phyloP scores from a whole-genome alignment of 1,140 invertebrate species.

The Macrostomum lignano region DNA sequence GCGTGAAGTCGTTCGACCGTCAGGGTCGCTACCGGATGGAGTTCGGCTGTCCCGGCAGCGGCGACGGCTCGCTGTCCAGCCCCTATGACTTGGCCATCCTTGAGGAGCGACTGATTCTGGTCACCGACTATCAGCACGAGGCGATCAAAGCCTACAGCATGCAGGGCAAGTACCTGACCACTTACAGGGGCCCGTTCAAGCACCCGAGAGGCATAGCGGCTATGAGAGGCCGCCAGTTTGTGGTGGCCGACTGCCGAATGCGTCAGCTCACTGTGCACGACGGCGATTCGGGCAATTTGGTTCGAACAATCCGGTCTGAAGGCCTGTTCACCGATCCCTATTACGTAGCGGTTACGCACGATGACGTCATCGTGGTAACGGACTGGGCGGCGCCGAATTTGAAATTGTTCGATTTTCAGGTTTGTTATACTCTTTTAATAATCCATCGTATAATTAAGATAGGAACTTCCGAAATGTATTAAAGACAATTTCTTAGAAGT shows the following conservation, averaged over 20 bases:
- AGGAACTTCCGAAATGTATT: no score
- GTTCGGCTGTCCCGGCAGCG: constrained; percentile 8
- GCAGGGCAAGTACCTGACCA: constrained; percentile 10
- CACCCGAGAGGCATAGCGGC: constrained; percentile 17
- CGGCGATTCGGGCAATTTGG: constrained; percentile 10
- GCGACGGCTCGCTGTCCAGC: constrained; percentile 1
- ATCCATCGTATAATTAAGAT: no score
- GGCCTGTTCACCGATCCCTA: constrained; percentile 15
- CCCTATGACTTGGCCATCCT: constrained; percentile 17
- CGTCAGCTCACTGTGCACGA: constrained; percentile 13
- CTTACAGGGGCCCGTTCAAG: constrained; percentile 13
- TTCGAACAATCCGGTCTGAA: constrained; percentile 11
- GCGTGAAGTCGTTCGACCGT: constrained; percentile 14
- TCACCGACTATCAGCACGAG: constrained; percentile 16
- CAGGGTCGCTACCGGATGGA: constrained; percentile 10
- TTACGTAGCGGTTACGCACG: constrained; percentile 12
- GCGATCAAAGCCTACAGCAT: constrained; percentile 15
- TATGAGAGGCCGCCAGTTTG: constrained; percentile 13
- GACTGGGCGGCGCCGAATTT: constrained; percentile 19
- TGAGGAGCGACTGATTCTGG: constrained; percentile 14
- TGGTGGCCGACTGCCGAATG: no score
- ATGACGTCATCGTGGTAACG: constrained; percentile 14
- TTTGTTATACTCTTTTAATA: no score
- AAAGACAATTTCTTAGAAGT: no score
- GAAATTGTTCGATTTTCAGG: constrained; percentile 16